These are phyloP conservation scores for Typhlichthys subterraneus DNA, from an alignment of 2,797 vertebrate species.

Conservation along the genomic window DNA sequence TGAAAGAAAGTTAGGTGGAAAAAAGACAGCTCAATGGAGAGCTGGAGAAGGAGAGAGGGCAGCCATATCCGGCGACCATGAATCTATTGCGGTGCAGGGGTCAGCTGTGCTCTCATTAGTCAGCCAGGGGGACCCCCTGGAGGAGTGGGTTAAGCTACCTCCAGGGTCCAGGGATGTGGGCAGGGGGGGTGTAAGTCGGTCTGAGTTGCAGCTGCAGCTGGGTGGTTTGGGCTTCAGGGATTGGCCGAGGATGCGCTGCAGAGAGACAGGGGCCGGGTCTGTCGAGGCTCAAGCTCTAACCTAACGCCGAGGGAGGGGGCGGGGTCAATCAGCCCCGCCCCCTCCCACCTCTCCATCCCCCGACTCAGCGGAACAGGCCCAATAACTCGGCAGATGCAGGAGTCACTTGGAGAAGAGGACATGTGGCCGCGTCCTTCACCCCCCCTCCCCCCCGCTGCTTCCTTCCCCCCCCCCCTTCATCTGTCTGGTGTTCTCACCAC, in stretches of 20 bases:
- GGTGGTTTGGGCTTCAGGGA: neutral
- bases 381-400: conserved; percentile 48
- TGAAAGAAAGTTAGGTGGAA: conserved; percentile 2
- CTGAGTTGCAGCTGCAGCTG: conserved; percentile 18
- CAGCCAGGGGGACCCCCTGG: conserved; percentile 46
- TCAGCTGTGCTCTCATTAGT: conserved; percentile 50
- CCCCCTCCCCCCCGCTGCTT: conserved; percentile 34
- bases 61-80: conserved; percentile 28
- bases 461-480: conserved; percentile 22
- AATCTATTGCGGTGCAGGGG: conserved; percentile 31
- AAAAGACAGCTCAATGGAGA: neutral
- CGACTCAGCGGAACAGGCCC: conserved; percentile 31
- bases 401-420: conserved; percentile 53
- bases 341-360: conserved; percentile 3
- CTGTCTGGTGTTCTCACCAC: conserved; percentile 8
- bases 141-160: conserved; percentile 26
- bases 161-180: conserved; percentile 9
- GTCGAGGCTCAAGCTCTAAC: conserved; percentile 9
- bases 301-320: conserved; percentile 1
- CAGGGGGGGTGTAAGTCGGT: neutral
- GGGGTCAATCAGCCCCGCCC: conserved; percentile 7
- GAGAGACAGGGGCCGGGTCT: conserved; percentile 19
- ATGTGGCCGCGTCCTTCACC: conserved; percentile 55
- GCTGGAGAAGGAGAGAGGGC: conserved; percentile 3
- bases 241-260: neutral